These are phyloP conservation scores for Centropristis striata DNA, from an alignment of 2,113 vertebrate species.

Conservation along the genomic window DNA sequence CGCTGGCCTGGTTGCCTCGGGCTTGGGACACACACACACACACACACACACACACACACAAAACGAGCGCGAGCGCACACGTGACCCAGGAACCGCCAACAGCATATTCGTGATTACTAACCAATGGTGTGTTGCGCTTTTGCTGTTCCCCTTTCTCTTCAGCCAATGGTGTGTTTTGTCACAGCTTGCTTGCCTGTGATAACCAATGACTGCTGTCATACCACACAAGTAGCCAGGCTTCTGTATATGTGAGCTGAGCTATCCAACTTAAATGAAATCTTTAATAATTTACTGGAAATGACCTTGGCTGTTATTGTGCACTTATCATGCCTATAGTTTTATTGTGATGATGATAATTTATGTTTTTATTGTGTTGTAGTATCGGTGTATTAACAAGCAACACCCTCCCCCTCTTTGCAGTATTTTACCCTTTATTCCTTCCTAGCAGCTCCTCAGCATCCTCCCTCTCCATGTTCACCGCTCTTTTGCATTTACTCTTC, in stretches of 20 bases:
- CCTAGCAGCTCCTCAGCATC: slow-evolving; percentile 12
- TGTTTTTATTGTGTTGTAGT: background rate
- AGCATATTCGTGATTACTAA: slow-evolving; percentile 56
- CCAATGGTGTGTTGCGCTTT: slow-evolving; percentile 55
- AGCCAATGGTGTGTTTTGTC: slow-evolving; percentile 48
- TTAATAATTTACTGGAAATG: background rate
- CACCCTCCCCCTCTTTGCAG: slow-evolving; percentile 16
- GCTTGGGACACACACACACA: slow-evolving; percentile 54
- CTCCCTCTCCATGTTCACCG: slow-evolving; percentile 12
- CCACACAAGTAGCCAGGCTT: background rate
- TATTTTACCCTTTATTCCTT: slow-evolving; percentile 20
- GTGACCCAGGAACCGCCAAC: slow-evolving; percentile 54
- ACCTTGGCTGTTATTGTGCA: background rate
- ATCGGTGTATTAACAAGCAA: slow-evolving; percentile 8
- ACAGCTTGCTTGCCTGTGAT: slow-evolving; percentile 22
- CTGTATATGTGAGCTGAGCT: slow-evolving; percentile 6
- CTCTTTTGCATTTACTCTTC: slow-evolving; percentile 4
- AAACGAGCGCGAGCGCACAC: slow-evolving; percentile 14
- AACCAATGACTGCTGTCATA: slow-evolving; percentile 19
- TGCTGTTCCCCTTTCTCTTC: slow-evolving; percentile 26
- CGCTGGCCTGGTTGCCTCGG: slow-evolving; percentile 81
- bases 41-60: slow-evolving; percentile 9
- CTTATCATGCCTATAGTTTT: background rate
- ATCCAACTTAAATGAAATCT: background rate
- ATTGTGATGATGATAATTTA: background rate